Base-by-base conservation (phyloP, 2,113 vertebrate species). In the Coregonus clupeaformis region DNA sequence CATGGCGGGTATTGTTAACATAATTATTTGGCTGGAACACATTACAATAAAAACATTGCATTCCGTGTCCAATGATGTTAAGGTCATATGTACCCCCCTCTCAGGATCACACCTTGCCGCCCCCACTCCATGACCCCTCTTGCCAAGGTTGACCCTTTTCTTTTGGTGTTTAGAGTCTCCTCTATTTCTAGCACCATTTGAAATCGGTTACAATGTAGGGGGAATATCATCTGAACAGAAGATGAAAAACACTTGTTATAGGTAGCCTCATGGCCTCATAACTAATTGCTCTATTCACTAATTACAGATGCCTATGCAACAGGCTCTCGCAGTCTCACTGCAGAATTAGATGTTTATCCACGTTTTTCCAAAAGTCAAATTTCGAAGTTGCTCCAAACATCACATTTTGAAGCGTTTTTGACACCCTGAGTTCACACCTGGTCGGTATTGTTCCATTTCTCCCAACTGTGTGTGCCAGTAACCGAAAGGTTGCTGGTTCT, bases 201-300 rank as follows among this genome's bases (percentile, higher is more conserved):
- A 98, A 97, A 98, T 97, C 95, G 96, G 96, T 98, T 97, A 97
- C 95, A 94, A 95, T 96, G 96, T 93, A 94, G 94, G 94, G 95
- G 94, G 94, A 94, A 92, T 88, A 87, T 93, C 96, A 86, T 20
- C 87, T 1, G 36, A 5, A n/a, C 5, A 2, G 47, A 36, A 32
- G 29, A 59, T 14, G 3, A 55, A 29, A 7, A n/a, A 4, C 18
- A 11, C 29, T 29, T 29, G 29, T 29, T 29, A 29, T 29, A 3
- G 2, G 29, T 29, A 29, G 29, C 29, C 29, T 29, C 29, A 29
- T 29, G 29, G 29, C 29, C 29, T 29, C 29, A 29, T 29, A 29
- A 29, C 29, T 29, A 29, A 29, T 29, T 3, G 29, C 3, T 29
- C 29, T 29, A 3, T 29, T 29, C 3, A 29, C 29, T 29, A 29